Evolutionary conservation across 2,113 vertebrate genomes (phyloP), one percentile per base, ranked within the genome.

Genomic region (Taxidea taxus): DNA sequence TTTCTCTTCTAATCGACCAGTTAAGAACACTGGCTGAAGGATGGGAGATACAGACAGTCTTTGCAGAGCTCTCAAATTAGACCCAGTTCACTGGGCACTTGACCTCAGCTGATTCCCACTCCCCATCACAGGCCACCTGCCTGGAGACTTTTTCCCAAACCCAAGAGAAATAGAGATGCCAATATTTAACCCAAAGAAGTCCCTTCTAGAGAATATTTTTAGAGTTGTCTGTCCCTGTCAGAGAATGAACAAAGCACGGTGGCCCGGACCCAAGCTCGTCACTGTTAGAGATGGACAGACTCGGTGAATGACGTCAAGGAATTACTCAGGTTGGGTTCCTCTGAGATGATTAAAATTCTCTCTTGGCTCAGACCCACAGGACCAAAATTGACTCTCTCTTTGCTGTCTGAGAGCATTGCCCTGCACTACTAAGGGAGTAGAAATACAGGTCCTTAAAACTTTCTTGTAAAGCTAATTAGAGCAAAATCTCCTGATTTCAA

Each of bases 321-420:
- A 97, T 98, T 97, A 97, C 97, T 98, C 97, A 97, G 97, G 95
- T 98, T 93, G 83, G 97, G 64, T 92, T 97, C 95, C 70, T 96
- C 95, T 94, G 85, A 95, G 70, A 96, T 97, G 77, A 98, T 98
- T 97, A 97, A 96, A 97, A 87, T 94, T 96, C 93, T 94, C 64
- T 94, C 78, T 92, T 98, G 97, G 98, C 92, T 85, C 96, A 88
- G 70, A 92, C n/a, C 93, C 39, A 34, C 51, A 92, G 75, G 72
- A 95, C 39, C 81, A 88, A 96, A 97, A 82, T 39, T 95, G 95
- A 92, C 92, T 96, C 87, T 92, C 66, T 62, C 54, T 47, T 95
- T 70, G 14, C 49, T 77, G 75, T 97, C 95, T 96, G 89, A 90
- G n/a, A 82, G 70, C 56, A 78, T 84, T 90, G 39, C 81, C 92